These are phyloP conservation scores for Perca schrenkii DNA, from an alignment of 2,113 vertebrate genomes.

Conservation along the genomic window DNA sequence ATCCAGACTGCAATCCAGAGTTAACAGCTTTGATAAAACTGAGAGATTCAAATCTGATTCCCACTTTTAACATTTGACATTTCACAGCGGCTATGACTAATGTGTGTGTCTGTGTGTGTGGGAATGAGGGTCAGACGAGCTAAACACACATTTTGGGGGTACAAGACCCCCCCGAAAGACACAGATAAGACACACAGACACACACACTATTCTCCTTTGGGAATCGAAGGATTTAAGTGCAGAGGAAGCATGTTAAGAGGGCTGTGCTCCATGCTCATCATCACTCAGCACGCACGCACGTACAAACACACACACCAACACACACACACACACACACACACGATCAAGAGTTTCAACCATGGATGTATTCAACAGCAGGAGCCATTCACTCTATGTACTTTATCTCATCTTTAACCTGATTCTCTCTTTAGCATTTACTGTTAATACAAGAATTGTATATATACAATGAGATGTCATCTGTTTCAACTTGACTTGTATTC, in stretches of 20 bases:
- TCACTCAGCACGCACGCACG: constrained; percentile 52
- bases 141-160: constrained; percentile 29
- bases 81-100: not conserved
- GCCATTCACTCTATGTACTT: constrained; percentile 29
- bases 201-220: constrained; percentile 36
- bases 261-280: constrained; percentile 45
- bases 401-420: not conserved
- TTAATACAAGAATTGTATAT: constrained; percentile 1
- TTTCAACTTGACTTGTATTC: not conserved
- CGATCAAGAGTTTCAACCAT: not conserved
- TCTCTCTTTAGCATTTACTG: not conserved
- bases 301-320: not conserved
- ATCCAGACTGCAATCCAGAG: not conserved
- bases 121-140: constrained; percentile 32
- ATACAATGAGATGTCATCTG: not conserved
- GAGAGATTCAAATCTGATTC: not conserved
- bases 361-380: not conserved
- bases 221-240: constrained; percentile 62
- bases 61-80: not conserved
- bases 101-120: constrained; percentile 12
- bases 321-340: constrained; percentile 2
- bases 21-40: not conserved
- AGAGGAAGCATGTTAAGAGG: constrained; percentile 71
- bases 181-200: constrained; percentile 56
- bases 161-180: constrained; percentile 49